Evolutionary conservation across 2,888 invertebrate species (phyloP), one percentile per base, ranked within the genome.

Genomic region (Meta bourneti): DNA sequence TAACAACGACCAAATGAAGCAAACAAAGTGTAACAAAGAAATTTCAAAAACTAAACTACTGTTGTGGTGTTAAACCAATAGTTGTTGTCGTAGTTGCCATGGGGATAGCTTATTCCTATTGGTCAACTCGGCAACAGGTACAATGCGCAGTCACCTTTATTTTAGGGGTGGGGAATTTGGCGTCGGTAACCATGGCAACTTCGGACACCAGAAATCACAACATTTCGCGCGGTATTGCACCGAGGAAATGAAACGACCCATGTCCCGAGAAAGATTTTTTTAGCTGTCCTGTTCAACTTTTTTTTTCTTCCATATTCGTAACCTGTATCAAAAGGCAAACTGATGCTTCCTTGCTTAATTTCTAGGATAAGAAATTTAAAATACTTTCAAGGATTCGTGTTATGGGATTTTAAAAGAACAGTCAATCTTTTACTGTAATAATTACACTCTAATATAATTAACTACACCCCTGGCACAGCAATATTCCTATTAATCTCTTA

Each of bases 111-210:
- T 51, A 80, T 87, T 78, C 91, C 83, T 77, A 91, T 91, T 91
- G 91, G 91, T 87, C 87, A 91, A 69, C 91, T 87, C 82, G 91
- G 91, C 91, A 91, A 91, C 91, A 91, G 91, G 91, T 91, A 91
- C 91, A 91, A 91, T 82, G 91, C 91, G 79, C 91, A 88, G 85
- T 78, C 75, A 75, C 88, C 91, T 75, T 61, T 87, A 79, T 87
- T 85, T 85, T 48, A 71, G 72, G 91, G 89, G 77, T 70, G 83
- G 82, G 87, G 86, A 90, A 87, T 72, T 78, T 82, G 87, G 86
- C 91, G 90, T 86, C 86, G 78, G 91, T 91, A 83, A 77, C 87
- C 83, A 91, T 91, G 82, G 87, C 7, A 61, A 91, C 87, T 9
- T 7, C 72, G 83, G 69, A 51, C 8, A 51, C 86, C 83, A 71